Evolutionary conservation across 2,797 vertebrate species (phyloP).

Genomic region (Sebastolobus alascanus): DNA sequence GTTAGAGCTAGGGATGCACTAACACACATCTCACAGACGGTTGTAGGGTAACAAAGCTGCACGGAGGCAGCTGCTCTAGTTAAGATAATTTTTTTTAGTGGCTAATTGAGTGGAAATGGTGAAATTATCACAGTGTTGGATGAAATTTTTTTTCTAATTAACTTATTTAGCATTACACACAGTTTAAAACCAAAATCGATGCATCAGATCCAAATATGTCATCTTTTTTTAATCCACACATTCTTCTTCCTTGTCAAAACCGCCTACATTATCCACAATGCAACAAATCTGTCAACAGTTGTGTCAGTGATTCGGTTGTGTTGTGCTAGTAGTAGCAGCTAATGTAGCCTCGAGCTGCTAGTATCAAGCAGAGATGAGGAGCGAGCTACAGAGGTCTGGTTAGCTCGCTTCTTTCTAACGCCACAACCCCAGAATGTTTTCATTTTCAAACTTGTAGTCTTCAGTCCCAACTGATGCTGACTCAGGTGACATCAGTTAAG

Average conservation of each 20-base stretch:
- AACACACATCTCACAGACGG: constrained; percentile 25
- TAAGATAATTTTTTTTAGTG: background rate
- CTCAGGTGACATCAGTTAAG: background rate
- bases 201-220: background rate
- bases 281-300: background rate
- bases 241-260: background rate
- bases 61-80: constrained; percentile 12
- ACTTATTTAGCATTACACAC: background rate
- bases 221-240: background rate
- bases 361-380: no score
- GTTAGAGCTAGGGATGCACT: constrained; percentile 29
- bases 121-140: background rate
- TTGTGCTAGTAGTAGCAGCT: background rate
- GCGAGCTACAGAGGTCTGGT: no score
- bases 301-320: background rate
- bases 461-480: background rate
- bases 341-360: background rate
- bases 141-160: background rate
- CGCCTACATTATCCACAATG: background rate
- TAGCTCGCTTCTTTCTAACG: background rate
- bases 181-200: background rate
- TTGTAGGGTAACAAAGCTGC: constrained; percentile 3
- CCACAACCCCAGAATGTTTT: background rate
- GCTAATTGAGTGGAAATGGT: background rate
- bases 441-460: background rate